Conservation (phyloP, 2,797 vertebrate species). For the Oreochromis mossambicus region DNA sequence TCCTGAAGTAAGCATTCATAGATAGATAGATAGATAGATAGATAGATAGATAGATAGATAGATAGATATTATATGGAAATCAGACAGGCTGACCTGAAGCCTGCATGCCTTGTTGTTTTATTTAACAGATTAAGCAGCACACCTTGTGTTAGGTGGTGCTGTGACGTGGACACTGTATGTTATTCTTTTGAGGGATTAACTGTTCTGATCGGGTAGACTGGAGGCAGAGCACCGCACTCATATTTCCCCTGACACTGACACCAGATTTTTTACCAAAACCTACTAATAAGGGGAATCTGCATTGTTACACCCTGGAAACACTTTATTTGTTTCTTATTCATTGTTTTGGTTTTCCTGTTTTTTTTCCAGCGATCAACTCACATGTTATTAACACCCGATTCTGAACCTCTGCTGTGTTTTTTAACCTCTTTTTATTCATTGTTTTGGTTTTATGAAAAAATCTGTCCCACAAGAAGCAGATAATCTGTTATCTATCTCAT, state of each 20-base stretch:
- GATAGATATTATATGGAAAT: neutral
- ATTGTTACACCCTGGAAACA: neutral
- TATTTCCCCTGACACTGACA: neutral
- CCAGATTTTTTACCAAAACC: neutral
- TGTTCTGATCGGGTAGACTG: constrained; percentile 2
- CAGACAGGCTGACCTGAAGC: neutral
- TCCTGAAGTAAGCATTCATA: neutral
- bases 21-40: neutral
- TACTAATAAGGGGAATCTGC: neutral
- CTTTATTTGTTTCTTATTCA: neutral
- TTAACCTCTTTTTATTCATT: neutral
- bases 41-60: neutral
- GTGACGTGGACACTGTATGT: neutral
- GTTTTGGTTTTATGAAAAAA: neutral
- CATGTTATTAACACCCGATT: neutral
- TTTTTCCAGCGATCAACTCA: neutral
- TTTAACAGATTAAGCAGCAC: neutral
- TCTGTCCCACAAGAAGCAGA: neutral
- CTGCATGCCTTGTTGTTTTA: constrained; percentile 11
- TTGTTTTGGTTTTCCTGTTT: neutral
- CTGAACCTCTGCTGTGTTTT: neutral
- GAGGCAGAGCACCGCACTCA: neutral
- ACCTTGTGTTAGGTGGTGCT: neutral
- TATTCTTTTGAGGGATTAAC: constrained; percentile 20
- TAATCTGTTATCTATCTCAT: neutral